A percentile compares a stretch with the other conserved stretches of the same genome.
Evolutionary conservation across 1,140 invertebrate genomes (phyloP).

Genomic region (Camponotus vicinus): DNA sequence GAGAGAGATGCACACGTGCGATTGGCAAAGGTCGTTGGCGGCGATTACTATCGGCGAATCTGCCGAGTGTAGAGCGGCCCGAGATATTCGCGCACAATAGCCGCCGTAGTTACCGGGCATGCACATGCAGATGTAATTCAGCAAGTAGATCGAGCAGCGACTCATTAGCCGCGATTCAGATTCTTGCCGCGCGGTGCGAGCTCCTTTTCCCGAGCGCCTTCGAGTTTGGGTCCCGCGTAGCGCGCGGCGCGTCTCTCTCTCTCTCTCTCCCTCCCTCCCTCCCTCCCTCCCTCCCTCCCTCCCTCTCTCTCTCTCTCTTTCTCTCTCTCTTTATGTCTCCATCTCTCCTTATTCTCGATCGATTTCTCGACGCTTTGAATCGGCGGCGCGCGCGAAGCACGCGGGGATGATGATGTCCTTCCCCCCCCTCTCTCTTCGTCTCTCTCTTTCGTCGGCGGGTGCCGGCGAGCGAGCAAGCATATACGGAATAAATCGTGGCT

Average conservation of each 20-base stretch:
- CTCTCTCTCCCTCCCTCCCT: conserved; percentile 47
- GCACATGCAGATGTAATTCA: conserved; percentile 64
- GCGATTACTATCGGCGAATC: conserved; percentile 59
- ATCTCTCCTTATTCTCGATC: conserved; percentile 56
- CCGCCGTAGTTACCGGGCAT: conserved; percentile 58
- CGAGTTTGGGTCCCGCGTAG: conserved; percentile 46
- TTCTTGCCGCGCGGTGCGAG: conserved; percentile 70
- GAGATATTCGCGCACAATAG: conserved; percentile 58
- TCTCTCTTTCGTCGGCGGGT: conserved; percentile 46
- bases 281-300: conserved; percentile 14
- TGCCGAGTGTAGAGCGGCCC: neutral
- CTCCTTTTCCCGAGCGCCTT: conserved; percentile 71
- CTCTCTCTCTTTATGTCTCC: neutral
- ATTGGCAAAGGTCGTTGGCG: conserved; percentile 46
- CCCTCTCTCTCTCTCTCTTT: conserved; percentile 39
- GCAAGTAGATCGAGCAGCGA: conserved; percentile 69
- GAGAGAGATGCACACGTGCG: neutral
- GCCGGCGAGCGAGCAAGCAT: conserved; percentile 62
- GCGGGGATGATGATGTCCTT: conserved; percentile 24
- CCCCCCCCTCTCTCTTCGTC: neutral
- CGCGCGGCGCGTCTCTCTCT: conserved; percentile 15
- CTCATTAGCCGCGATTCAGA: conserved; percentile 75
- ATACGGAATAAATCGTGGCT: conserved; percentile 82
- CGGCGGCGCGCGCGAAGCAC: conserved; percentile 49
- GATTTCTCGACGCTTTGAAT: conserved; percentile 66